Base-by-base conservation (phyloP, 2,797 vertebrate genomes). In the Diplodus sargus region DNA sequence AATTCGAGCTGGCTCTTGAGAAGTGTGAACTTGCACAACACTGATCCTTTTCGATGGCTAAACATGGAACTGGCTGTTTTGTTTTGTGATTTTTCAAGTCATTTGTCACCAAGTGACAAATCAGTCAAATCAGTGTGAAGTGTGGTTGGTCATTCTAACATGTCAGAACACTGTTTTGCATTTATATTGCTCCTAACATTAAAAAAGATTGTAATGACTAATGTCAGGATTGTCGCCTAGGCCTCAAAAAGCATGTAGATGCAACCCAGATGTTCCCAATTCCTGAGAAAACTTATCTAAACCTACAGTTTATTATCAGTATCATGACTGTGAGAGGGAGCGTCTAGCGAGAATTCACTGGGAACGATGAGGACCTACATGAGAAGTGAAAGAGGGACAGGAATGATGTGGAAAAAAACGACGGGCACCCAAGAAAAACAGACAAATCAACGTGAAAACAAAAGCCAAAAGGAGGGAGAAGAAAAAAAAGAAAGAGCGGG, bases 391-490 rank as follows among this genome's bases (percentile, higher is more conserved):
- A 81, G 52, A 80, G 75, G 81, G 81, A 76, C 56, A 81, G 70
- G 69, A 64, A 79, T 84, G 77, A 76, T 58, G 74, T 85, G 90
- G 74, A 77, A 77, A 34, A 34, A 83, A 80, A 78, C 48, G 18
- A 78, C 79, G 73, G 65, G 76, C 74, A 81, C 63, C 64, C 82
- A 45, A 69, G 78, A 85, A 90, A 89, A 90, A 86, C 60, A 80
- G 79, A 87, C 68, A 76, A 84, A 82, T 79, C 68, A 89, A 87
- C 48, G 42, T 53, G 49, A 66, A 57, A 85, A 57, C n/a, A 75
- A 83, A 87, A 89, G 69, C 57, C 43, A 74, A 82, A 85, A 64
- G 70, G 53, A 81, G 51, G 47, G 62, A 23, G 4, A 16, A 17
- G 9, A 16, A 18, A 16, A 18, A 70, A 76, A 74, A 64, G 10